These are phyloP conservation scores for Megaceryle alcyon DNA, from an alignment of 2,797 vertebrate genomes.

Conservation along the genomic window DNA sequence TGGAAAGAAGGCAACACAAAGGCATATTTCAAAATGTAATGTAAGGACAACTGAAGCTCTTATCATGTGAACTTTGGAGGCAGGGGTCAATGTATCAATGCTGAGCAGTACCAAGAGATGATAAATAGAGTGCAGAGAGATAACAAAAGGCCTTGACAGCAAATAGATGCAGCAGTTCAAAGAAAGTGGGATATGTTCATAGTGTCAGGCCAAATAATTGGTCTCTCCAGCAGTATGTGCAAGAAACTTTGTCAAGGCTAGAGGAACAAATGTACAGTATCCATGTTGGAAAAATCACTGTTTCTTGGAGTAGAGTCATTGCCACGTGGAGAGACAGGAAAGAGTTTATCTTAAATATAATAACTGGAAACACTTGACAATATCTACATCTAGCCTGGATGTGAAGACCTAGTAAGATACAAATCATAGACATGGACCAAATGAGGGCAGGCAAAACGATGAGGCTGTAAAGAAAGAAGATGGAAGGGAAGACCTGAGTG, in stretches of 20 bases:
- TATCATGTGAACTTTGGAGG: not conserved
- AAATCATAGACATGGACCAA: not conserved
- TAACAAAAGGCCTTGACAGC: not conserved
- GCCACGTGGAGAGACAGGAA: not conserved
- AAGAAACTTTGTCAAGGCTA: not conserved
- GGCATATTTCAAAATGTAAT: not conserved
- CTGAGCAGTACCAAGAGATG: not conserved
- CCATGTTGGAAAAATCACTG: not conserved
- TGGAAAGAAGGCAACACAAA: not conserved
- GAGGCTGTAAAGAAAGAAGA: not conserved
- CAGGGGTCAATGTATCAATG: not conserved
- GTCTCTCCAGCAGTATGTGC: not conserved
- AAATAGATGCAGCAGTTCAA: not conserved
- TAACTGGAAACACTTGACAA: not conserved
- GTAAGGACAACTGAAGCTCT: not conserved
- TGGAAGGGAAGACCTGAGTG: not conserved
- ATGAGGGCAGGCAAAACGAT: not conserved
- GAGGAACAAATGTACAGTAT: not conserved
- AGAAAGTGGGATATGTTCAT: not conserved
- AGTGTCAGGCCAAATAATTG: not conserved
- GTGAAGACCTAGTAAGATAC: not conserved
- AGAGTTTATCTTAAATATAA: not conserved
- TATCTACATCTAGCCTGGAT: not conserved
- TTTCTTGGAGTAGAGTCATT: not conserved
- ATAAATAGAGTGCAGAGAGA: not conserved